These are phyloP conservation scores for Trilocha varians DNA, from an alignment of 2,888 invertebrate species.

Conservation along the genomic window DNA sequence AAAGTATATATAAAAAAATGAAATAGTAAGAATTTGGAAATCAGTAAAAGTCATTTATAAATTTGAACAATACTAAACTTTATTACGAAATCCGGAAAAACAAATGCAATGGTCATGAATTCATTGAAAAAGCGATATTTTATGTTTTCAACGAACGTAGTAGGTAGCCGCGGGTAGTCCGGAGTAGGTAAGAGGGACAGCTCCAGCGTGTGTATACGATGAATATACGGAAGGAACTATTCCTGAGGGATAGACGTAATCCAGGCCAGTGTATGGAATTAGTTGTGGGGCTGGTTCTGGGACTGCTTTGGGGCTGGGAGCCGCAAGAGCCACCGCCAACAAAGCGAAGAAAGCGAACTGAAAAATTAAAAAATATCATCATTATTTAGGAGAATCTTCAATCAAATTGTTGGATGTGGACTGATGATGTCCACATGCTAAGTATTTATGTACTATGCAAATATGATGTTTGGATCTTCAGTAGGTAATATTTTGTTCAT, in stretches of 20 bases:
- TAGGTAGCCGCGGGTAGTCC: slow-evolving; percentile 23
- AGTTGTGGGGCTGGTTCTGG: slow-evolving; percentile 33
- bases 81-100: not conserved
- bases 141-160: slow-evolving; percentile 27
- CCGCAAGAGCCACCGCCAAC: slow-evolving; percentile 63
- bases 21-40: not conserved
- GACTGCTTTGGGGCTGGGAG: slow-evolving; percentile 43
- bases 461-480: too few relatives aligned
- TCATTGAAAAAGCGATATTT: not conserved
- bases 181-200: slow-evolving; percentile 34
- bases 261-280: slow-evolving; percentile 35
- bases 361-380: slow-evolving; percentile 16
- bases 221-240: slow-evolving; percentile 25
- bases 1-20: too few relatives aligned
- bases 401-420: too few relatives aligned
- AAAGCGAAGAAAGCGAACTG: slow-evolving; percentile 67
- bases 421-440: too few relatives aligned
- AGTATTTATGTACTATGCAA: too few relatives aligned
- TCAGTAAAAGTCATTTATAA: not conserved
- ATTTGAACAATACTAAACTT: not conserved
- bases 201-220: slow-evolving; percentile 30
- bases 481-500: too few relatives aligned
- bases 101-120: not conserved
- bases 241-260: slow-evolving; percentile 38
- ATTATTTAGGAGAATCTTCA: too few relatives aligned